phyloP scores from a whole-genome alignment of 2,113 vertebrate genomes.

The Crotalus horridus region DNA sequence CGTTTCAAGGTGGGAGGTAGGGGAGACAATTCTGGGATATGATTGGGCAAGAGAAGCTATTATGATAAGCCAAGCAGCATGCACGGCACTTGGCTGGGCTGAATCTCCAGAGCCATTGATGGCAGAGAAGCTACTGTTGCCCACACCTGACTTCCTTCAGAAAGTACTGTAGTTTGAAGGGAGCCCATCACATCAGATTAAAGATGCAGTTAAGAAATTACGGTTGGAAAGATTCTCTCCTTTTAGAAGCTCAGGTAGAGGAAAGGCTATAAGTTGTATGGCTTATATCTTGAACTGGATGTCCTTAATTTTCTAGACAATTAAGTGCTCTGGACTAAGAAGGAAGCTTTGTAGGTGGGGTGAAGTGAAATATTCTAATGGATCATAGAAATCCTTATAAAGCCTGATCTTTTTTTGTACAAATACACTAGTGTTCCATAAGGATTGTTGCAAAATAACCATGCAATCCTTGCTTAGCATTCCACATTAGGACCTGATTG shows the following conservation, averaged over 20 bases:
- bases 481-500: background rate
- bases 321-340: background rate
- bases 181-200: background rate
- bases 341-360: background rate
- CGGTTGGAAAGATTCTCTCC: background rate
- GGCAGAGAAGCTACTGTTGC: slow-evolving; percentile 2
- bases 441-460: background rate
- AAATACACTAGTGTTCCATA: background rate
- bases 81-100: slow-evolving; percentile 4
- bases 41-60: slow-evolving; percentile 9
- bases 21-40: background rate
- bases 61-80: slow-evolving; percentile 24
- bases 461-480: background rate
- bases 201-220: slow-evolving; percentile 23
- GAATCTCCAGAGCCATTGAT: background rate
- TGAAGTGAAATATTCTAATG: background rate
- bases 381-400: background rate
- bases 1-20: background rate
- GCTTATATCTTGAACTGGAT: slow-evolving; percentile 13
- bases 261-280: background rate
- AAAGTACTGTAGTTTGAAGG: background rate
- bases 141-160: background rate
- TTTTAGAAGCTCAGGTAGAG: slow-evolving; percentile 30
- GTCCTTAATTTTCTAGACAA: slow-evolving; percentile 39
- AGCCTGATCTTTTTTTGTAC: background rate